phyloP scores from a whole-genome alignment of 2,888 invertebrate species.

The Xanthia togata region DNA sequence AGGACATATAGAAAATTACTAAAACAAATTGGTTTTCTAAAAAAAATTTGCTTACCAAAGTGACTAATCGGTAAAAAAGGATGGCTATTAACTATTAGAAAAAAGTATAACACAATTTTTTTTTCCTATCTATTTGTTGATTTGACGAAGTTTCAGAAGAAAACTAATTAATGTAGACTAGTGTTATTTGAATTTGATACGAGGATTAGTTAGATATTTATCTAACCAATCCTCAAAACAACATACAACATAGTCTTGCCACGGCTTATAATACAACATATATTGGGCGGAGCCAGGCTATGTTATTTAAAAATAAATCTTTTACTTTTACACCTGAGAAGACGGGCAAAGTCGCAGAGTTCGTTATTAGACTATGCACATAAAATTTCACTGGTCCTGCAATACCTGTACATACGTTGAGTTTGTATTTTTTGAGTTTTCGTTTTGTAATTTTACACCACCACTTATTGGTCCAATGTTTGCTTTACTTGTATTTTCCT shows the following conservation, averaged over 20 bases:
- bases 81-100: slow-evolving; percentile 43
- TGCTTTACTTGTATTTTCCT: slow-evolving; percentile 70
- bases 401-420: slow-evolving; percentile 79
- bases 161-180: slow-evolving; percentile 18
- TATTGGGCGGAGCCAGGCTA: neutral
- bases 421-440: slow-evolving; percentile 68
- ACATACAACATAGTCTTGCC: too few species aligned
- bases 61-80: slow-evolving; percentile 66
- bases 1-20: slow-evolving; percentile 23
- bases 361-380: slow-evolving; percentile 6
- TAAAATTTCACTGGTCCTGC: slow-evolving; percentile 24
- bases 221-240: too few species aligned
- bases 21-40: slow-evolving; percentile 22
- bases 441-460: slow-evolving; percentile 50
- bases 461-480: slow-evolving; percentile 68
- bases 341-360: neutral
- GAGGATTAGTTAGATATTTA: neutral
- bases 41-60: slow-evolving; percentile 51
- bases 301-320: neutral
- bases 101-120: slow-evolving; percentile 48
- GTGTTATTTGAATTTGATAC: slow-evolving; percentile 25
- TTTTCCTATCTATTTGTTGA: slow-evolving; percentile 3
- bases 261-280: neutral
- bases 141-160: slow-evolving; percentile 15
- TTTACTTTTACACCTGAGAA: neutral